Evolutionary conservation across 2,113 vertebrate genomes (phyloP), one percentile per base, ranked within the genome.

Genomic region (Rostratula benghalensis): DNA sequence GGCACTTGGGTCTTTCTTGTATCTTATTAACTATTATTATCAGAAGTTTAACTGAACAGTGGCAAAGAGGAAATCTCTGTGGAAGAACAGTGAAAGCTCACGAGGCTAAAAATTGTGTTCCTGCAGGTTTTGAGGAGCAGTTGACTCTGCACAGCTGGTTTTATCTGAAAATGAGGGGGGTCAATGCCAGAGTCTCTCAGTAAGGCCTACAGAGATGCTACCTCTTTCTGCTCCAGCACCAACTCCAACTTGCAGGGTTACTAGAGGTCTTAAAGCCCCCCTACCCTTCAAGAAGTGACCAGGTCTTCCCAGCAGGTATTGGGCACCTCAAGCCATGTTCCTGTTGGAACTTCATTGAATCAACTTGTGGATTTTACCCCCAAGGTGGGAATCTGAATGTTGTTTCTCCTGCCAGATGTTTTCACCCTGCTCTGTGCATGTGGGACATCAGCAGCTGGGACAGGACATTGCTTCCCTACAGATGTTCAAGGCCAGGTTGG

Each of bases 381-480:
- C 27, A 22, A 59, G 22, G 43, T 31, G 13, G 3, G 14, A 35
- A n/a, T 51, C 37, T 2, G 27, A 18, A 22, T 1, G 18, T 9
- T 1, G 3, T 17, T 73, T 22, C 68, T 74, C 17, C 7, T 51
- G 11, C 27, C 5, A 14, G 68, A 57, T 10, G 30, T 24, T 50
- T 21, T 35, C 35, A 35, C 9, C 21, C 43, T 57, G 43, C 6
- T 21, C 17, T 2, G 0, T 13, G 4, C 1, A 6, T 2, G 57
- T 11, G 65, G 19, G 33, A 5, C 21, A 8, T n/a, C 37, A 31
- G 73, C 17, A 56, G 15, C 57, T 0, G 0, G 50, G 30, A 16
- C 16, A 7, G n/a, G 48, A 71, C 10, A 2, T n/a, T 1, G 2
- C 30, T 10, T 7, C 10, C 17, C 28, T 54, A 10, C 28, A 54